Percentiles rank a stretch among this genome's conserved stretches.
These are phyloP conservation scores for Moxostoma hubbsi DNA, from an alignment of 2,797 vertebrate genomes.

Conservation along the genomic window DNA sequence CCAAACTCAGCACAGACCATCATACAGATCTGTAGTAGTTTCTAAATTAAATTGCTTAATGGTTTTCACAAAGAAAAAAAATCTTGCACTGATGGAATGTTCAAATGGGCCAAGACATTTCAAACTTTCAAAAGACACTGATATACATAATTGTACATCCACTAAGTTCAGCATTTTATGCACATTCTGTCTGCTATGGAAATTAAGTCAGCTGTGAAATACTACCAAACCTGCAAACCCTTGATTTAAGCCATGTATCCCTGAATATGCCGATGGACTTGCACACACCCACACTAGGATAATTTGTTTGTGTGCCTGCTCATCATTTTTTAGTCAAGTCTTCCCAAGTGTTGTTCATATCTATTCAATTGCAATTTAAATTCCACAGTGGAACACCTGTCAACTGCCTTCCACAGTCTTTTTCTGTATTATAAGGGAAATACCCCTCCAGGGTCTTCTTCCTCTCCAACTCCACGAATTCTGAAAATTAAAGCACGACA, in stretches of 20 bases:
- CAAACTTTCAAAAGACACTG: no score
- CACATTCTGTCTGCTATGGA: background rate
- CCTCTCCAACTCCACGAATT: constrained; percentile 35
- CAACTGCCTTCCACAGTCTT: constrained; percentile 27
- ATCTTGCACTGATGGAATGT: no score
- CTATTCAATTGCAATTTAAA: constrained; percentile 25
- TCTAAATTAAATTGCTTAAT: no score
- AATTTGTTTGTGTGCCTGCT: background rate
- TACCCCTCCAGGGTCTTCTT: constrained; percentile 54
- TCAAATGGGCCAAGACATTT: no score
- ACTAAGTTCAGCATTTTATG: background rate
- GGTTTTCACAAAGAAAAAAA: no score
- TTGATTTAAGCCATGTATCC: background rate
- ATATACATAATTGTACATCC: background rate
- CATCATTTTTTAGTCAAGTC: constrained; percentile 13
- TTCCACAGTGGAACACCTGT: constrained; percentile 27
- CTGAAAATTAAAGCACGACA: constrained; percentile 29
- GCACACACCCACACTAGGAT: background rate
- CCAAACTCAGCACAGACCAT: no score
- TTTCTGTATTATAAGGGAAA: constrained; percentile 6
- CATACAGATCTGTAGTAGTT: no score
- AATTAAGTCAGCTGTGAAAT: background rate
- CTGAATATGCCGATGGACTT: background rate
- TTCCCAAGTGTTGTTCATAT: background rate
- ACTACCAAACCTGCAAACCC: background rate